Evolutionary conservation across 2,113 vertebrate species (phyloP), one percentile per base, ranked within the genome.

Genomic region (Tachysurus vachellii): DNA sequence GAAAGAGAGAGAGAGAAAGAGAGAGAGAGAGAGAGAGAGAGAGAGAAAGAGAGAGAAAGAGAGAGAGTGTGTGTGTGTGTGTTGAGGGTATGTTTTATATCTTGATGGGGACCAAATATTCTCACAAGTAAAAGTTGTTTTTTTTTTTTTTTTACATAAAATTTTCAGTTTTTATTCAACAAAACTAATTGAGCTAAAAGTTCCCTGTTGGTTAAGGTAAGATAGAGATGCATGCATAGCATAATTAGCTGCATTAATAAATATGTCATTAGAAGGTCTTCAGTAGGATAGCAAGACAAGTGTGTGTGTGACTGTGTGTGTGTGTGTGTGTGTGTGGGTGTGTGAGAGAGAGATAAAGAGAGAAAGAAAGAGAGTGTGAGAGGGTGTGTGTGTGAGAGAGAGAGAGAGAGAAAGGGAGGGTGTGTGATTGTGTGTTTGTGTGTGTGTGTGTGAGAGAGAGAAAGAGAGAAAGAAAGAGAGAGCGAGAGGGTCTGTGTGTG

Each of bases 401-500:
- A 50, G 47, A 50, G 56, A 80, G 73, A 89, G 85, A 81, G 56
- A 87, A 54, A 59, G 50, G 16, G 54, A 80, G 47, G 36, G 36
- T 36, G 8, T 50, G 47, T 50, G 47, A 7, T 2, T 50, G 47
- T 50, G 47, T 50, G 47, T 9, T 7, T 50, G 47, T 50, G 47
- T 50, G 5, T 50, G 47, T 50, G 47, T 50, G 47, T 50, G 8
- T 3, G 8, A 7, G 47, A 50, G 8, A 50, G 47, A 50, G 47
- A 50, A 44, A 80, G 73, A 89, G 85, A 81, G 64, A 87, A 54
- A 59, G 50, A 23, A 42, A 80, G 47, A 50, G 47, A 50, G 47
- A 50, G 47, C 1, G 47, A 50, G 47, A 50, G 47, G 0, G 47
- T 50, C 0, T 50, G 47, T 50, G 8, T 50, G 47, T 50, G 47